Base-by-base conservation (phyloP, 2,113 vertebrate genomes). In the Colaptes auratus region DNA sequence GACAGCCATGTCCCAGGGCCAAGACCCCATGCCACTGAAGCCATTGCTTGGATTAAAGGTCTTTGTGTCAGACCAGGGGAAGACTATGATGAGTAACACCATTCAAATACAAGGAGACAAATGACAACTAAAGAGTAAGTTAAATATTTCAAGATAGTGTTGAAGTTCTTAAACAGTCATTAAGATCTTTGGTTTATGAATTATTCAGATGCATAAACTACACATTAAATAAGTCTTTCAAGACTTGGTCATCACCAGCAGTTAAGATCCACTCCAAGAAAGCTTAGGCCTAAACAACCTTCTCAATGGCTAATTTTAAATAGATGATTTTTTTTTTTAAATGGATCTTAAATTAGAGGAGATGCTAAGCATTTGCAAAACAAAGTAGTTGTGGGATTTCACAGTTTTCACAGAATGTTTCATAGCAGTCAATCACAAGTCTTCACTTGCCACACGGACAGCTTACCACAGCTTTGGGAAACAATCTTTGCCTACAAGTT, bases 241-340 rank as follows among this genome's bases (percentile, higher is more conserved):
- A 95, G 95, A 78, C 56, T 2, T 72, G 58, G 44, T 48, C 74
- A 83, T 61, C 80, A 70, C 23, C 89, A 46, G 46, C 52, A 92
- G 65, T 84, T 91, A 92, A 89, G 72, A 77, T 42, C 65, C 67
- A 86, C 88, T 95, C 87, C 86, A 66, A 60, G 21, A 85, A 21
- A 7, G 28, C 64, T 92, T 60, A 82, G 73, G 82, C 92, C 79
- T 36, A 77, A 95, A 74, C 63, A 86, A 91, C 61, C 61, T 89
- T 93, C 76, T 88, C 86, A 96, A 83, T 48, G 46, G 70, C 55
- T 77, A 90, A 95, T 50, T 74, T 81, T 65, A 90, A 85, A 58
- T 12, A 79, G 35, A 28, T 83, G 10, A 20, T 78, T 96, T 93
- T 67, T 97, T 87, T 96, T 93, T 60, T 23, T 80, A 11, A 79